Conservation (phyloP, 2,797 vertebrate species). For the Nothura maculosa region DNA sequence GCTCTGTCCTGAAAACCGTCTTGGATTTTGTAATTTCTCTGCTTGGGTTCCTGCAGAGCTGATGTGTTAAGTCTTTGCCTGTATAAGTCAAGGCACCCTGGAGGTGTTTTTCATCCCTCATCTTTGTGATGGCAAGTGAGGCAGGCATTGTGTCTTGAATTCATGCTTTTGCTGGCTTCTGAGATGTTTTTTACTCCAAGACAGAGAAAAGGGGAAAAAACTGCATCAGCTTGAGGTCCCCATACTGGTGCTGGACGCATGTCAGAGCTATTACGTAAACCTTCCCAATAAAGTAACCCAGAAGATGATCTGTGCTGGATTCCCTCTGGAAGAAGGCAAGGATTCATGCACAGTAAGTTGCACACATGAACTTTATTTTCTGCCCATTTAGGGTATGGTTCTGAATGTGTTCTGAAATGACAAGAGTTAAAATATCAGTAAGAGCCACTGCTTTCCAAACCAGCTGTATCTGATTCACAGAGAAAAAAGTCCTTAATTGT, state of each 20-base stretch:
- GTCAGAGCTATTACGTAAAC: conserved; percentile 38
- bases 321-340: conserved; percentile 34
- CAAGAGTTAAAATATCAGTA: background rate
- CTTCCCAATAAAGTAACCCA: conserved; percentile 37
- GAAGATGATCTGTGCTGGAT: conserved; percentile 73
- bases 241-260: conserved; percentile 45
- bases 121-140: background rate
- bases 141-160: background rate
- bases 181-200: conserved; percentile 39
- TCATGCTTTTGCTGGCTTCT: background rate
- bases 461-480: background rate
- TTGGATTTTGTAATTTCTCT: background rate
- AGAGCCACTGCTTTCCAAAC: background rate
- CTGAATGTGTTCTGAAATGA: background rate
- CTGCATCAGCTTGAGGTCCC: conserved; percentile 69
- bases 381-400: background rate
- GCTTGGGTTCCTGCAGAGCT: background rate
- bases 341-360: conserved; percentile 56
- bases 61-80: background rate
- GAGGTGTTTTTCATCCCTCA: background rate
- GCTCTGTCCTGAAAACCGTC: background rate
- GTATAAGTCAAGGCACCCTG: background rate
- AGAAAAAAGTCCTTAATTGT: background rate
- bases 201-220: conserved; percentile 50
- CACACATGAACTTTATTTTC: background rate